Base-by-base conservation (phyloP, 2,888 invertebrate genomes). In the Diloba caeruleocephala region DNA sequence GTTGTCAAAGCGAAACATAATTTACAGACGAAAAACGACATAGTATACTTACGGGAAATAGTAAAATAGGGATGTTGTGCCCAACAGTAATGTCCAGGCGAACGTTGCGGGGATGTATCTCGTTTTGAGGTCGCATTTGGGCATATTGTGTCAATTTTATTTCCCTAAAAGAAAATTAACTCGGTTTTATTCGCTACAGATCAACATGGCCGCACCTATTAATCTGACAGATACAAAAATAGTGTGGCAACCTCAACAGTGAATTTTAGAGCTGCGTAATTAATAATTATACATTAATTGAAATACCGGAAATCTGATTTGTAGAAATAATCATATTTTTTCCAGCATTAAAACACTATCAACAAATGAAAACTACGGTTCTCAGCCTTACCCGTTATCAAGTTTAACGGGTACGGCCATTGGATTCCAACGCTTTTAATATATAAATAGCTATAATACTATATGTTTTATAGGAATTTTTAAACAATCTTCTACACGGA, bases 51-150 rank as follows among this genome's bases (percentile, higher is more conserved):
- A 99, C 99, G 98, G 98, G 94, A 97, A 99, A 94, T 97, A 97
- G 95, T 98, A 99, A 95, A 99, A 99, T 82, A 98, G 95, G 85
- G 97, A 96, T 78, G 99, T 99, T 79, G 98, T 97, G 87, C 96
- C 97, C 89, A 99, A 95, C 79, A 99, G 95, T 86, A 99, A 95
- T 78, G 97, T 96, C 99, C 99, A 99, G 89, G 99, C 99, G 95
- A 98, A 98, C 87, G 98, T 97, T 93, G 99, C 99, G 93, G 99
- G 99, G 95, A 99, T 96, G 94, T 98, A 98, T 95, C 98, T 97
- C 93, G 98, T 98, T 94, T 98, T 97, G 92, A 97, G 96, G 95
- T 98, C 98, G 95, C 98, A 98, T 97, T 97, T 98, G 96, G 98
- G 97, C 98, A 98, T 98, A 92, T 93, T 93, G 93, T 92, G 89